Evolutionary conservation across 2,797 vertebrate genomes (phyloP).

Genomic region (Poecile montanus): DNA sequence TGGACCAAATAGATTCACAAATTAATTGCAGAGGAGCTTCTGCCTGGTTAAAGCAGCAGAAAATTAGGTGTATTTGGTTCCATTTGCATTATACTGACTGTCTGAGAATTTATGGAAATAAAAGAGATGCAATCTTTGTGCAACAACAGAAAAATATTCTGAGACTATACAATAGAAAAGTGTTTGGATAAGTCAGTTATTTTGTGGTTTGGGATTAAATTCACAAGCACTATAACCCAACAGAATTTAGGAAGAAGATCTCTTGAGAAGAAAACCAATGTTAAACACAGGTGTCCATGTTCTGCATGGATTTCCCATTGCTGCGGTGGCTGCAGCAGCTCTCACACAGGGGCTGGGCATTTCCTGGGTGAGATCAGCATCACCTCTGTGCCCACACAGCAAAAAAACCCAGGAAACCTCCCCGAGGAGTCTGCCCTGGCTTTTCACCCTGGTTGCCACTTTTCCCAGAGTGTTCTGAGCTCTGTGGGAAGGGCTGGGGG

Average conservation of each 20-base stretch:
- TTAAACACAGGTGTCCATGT: neutral
- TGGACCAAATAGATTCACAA: neutral
- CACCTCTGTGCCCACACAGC: neutral
- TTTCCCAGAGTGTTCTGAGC: neutral
- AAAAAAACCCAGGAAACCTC: neutral
- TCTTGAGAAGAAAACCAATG: neutral
- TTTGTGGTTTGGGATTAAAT: neutral
- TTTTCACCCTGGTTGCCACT: neutral
- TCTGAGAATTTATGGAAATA: neutral
- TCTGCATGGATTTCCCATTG: neutral
- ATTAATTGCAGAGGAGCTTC: conserved; percentile 14
- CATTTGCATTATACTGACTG: neutral
- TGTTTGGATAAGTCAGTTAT: neutral
- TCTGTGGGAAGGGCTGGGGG: neutral
- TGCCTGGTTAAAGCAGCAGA: neutral
- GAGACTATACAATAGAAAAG: neutral
- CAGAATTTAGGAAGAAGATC: neutral
- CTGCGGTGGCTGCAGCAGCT: neutral
- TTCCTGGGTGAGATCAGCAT: neutral
- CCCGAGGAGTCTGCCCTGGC: neutral
- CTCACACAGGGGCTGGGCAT: neutral
- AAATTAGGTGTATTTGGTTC: neutral
- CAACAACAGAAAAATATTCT: neutral
- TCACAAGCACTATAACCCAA: neutral
- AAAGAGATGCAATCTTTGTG: neutral